These are phyloP conservation scores for Spialia ferax DNA, from an alignment of 2,888 invertebrate species.

Conservation along the genomic window DNA sequence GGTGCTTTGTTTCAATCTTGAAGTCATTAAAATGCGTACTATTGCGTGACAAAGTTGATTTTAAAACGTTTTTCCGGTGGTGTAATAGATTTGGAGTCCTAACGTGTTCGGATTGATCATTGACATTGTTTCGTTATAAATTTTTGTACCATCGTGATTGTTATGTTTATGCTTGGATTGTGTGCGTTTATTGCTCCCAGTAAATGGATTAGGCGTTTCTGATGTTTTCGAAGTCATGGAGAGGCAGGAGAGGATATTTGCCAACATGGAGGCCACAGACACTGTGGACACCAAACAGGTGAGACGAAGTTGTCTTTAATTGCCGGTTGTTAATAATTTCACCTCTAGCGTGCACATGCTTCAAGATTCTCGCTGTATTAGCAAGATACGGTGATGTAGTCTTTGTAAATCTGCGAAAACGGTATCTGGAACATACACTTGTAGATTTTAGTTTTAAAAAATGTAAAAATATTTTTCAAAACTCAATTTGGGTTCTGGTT, in stretches of 20 bases:
- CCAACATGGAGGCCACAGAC: constrained; percentile 88
- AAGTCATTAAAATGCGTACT: constrained; percentile 59
- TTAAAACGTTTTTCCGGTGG: constrained; percentile 52
- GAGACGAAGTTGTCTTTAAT: constrained; percentile 69
- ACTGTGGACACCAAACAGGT: constrained; percentile 89
- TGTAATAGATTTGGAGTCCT: constrained; percentile 63
- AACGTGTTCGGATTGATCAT: constrained; percentile 77
- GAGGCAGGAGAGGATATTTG: constrained; percentile 82
- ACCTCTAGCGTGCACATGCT: constrained; percentile 59
- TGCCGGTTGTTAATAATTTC: constrained; percentile 77
- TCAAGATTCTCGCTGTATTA: constrained; percentile 23
- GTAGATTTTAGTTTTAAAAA: neutral
- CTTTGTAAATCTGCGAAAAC: neutral
- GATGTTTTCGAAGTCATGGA: constrained; percentile 83
- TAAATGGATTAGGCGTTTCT: constrained; percentile 79
- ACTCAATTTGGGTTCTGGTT: constrained; percentile 24
- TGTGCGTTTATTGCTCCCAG: constrained; percentile 69
- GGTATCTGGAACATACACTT: neutral
- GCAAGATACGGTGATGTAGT: constrained; percentile 6
- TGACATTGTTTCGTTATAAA: constrained; percentile 84
- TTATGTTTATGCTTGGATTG: constrained; percentile 77
- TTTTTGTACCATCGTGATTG: constrained; percentile 77
- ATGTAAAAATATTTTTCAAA: neutral
- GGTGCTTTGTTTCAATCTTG: constrained; percentile 58
- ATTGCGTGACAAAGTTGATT: constrained; percentile 52